These are phyloP conservation scores for Acrocephalus arundinaceus DNA, from an alignment of 2,113 vertebrate genomes.

Conservation along the genomic window DNA sequence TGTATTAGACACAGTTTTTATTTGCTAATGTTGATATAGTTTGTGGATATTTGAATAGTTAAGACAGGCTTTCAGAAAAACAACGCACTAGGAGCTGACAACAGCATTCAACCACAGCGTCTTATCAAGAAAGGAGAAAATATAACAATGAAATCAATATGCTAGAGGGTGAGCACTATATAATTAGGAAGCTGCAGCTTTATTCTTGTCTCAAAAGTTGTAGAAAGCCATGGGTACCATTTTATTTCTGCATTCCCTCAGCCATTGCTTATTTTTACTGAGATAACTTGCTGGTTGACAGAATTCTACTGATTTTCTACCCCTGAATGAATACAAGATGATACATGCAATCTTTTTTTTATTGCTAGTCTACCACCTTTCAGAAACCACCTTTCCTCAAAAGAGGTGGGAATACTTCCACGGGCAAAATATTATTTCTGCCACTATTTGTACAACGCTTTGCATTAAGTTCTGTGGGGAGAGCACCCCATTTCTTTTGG, in stretches of 20 bases:
- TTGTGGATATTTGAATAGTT: background rate
- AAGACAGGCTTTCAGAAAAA: background rate
- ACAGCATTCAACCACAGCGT: background rate
- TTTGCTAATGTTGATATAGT: background rate
- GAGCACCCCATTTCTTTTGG: background rate
- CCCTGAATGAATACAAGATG: background rate
- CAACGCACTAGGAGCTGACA: background rate
- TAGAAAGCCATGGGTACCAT: background rate
- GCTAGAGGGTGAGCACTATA: background rate
- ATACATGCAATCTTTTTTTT: background rate
- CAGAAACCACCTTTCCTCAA: background rate
- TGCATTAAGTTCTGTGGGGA: background rate
- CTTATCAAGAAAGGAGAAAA: background rate
- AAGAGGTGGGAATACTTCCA: background rate
- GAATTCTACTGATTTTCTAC: slow-evolving; percentile 14
- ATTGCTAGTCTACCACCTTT: background rate
- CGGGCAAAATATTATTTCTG: background rate
- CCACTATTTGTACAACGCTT: background rate
- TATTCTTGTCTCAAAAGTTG: slow-evolving; percentile 17
- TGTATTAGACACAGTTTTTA: background rate
- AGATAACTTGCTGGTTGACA: background rate
- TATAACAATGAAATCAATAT: background rate
- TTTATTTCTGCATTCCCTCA: background rate
- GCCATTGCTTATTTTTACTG: background rate
- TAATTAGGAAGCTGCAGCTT: slow-evolving; percentile 31